A percentile compares a stretch with the other conserved stretches of the same genome.
Conservation (phyloP, 2,888 invertebrate species). For the Cryptus armator region DNA sequence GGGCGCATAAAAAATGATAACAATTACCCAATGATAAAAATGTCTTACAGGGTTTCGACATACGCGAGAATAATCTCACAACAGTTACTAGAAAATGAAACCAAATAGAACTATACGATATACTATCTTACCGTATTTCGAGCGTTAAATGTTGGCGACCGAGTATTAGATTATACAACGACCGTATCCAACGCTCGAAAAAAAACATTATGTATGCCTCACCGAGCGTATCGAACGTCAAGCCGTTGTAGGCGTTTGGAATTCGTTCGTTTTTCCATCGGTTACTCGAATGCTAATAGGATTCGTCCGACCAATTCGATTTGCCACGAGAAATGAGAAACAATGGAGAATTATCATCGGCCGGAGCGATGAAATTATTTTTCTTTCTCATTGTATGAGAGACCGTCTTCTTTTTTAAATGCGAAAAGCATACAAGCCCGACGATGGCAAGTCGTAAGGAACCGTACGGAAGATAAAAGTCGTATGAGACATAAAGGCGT, state of each 20-base stretch:
- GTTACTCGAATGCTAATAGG: not conserved
- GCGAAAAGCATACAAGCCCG: not conserved
- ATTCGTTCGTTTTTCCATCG: constrained; percentile 9
- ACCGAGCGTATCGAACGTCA: constrained; percentile 42
- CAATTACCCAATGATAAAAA: too few species aligned
- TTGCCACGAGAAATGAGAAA: not conserved
- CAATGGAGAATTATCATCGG: constrained; percentile 24
- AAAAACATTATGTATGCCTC: constrained; percentile 53
- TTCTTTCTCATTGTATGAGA: not conserved
- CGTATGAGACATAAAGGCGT: not conserved
- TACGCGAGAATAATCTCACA: too few species aligned
- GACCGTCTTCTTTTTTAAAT: not conserved
- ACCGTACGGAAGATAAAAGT: not conserved
- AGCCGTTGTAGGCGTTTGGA: constrained; percentile 19
- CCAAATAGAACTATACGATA: not conserved
- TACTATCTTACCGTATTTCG: not conserved
- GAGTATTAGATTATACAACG: not conserved
- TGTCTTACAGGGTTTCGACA: too few species aligned
- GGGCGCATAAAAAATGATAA: too few species aligned
- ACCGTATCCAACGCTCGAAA: not conserved
- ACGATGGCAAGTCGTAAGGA: not conserved
- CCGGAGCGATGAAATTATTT: not conserved
- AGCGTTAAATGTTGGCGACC: not conserved
- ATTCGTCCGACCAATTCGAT: not conserved
- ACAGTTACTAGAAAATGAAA: too few species aligned